Evolutionary conservation across 2,797 vertebrate species (phyloP).

Genomic region (Trematomus bernacchii): DNA sequence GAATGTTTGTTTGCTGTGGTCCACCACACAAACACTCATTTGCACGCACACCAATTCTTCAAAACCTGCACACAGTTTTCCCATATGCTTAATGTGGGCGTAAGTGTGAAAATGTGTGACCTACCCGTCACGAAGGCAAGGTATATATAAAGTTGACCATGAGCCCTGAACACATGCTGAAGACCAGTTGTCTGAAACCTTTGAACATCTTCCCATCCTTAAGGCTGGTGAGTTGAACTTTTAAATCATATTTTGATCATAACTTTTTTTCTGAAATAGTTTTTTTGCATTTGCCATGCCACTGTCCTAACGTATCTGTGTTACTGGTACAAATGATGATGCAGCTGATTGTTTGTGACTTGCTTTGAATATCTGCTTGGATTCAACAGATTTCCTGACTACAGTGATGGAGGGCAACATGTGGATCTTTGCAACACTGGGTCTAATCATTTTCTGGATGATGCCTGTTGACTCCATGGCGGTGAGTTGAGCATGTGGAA

Average conservation of each 20-base stretch:
- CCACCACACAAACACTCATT: background rate
- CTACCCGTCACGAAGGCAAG: background rate
- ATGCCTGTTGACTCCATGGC: background rate
- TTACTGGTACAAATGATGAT: too few relatives aligned
- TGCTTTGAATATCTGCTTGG: background rate
- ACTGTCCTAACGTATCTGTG: too few relatives aligned
- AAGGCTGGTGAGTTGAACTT: too few relatives aligned
- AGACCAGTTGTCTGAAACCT: too few relatives aligned
- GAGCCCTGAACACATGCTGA: too few relatives aligned
- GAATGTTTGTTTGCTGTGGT: too few relatives aligned
- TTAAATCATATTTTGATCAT: too few relatives aligned
- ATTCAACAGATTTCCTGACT: background rate
- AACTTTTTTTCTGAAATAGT: too few relatives aligned
- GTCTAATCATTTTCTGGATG: constrained; percentile 25
- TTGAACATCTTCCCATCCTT: too few relatives aligned
- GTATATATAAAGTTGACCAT: background rate
- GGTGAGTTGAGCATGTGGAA: constrained; percentile 21
- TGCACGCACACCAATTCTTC: background rate
- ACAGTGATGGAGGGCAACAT: constrained; percentile 23
- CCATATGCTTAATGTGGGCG: background rate
- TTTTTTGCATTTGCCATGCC: too few relatives aligned
- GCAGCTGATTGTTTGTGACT: too few relatives aligned
- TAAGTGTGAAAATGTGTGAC: background rate
- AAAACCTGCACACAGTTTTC: background rate
- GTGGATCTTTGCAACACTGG: constrained; percentile 6